Percentiles rank a stretch among this genome's conserved stretches.
These are phyloP conservation scores for Cephus spinipes DNA, from an alignment of 2,888 invertebrate species.

Conservation along the genomic window DNA sequence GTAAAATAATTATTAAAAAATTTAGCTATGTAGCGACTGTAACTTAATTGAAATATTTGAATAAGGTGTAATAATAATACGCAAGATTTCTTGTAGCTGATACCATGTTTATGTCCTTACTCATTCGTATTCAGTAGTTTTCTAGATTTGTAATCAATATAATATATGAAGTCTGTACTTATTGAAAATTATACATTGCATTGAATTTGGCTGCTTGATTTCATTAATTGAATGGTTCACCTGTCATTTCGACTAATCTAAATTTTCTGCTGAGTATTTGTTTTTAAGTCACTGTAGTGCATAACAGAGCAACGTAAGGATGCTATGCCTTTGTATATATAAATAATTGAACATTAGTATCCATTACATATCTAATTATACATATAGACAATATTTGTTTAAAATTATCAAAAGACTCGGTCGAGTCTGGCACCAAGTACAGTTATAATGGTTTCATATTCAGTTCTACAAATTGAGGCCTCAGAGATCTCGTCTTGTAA, in stretches of 20 bases:
- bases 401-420: no score
- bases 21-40: neutral
- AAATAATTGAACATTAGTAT: no score
- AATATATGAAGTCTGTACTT: constrained; percentile 5
- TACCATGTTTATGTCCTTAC: neutral
- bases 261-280: neutral
- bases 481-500: no score
- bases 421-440: no score
- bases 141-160: neutral
- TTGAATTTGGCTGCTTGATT: constrained; percentile 3
- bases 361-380: neutral
- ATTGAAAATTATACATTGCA: constrained; percentile 3
- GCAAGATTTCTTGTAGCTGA: neutral
- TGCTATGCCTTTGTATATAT: neutral
- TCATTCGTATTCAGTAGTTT: neutral
- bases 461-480: no score
- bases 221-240: neutral
- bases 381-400: neutral
- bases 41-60: neutral
- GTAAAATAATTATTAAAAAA: neutral
- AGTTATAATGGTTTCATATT: no score
- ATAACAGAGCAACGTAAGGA: neutral
- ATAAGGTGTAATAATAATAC: neutral
- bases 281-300: neutral
- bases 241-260: neutral